These are phyloP conservation scores for Ips typographus DNA, from an alignment of 1,140 invertebrate species.

Conservation along the genomic window DNA sequence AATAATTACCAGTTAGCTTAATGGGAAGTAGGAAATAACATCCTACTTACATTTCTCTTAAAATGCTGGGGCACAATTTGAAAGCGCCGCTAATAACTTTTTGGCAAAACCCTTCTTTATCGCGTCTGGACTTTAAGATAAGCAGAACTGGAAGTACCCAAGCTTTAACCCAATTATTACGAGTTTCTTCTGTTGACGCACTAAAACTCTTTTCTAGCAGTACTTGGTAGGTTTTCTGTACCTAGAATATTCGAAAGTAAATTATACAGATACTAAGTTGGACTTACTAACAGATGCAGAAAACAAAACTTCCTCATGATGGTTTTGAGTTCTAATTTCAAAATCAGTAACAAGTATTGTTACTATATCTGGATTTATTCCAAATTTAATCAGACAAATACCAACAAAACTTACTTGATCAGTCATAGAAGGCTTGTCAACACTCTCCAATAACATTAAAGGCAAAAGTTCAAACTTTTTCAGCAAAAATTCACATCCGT, in stretches of 20 bases:
- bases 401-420: conserved; percentile 24
- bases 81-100: conserved; percentile 41
- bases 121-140: conserved; percentile 29
- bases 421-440: conserved; percentile 26
- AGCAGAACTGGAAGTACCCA: conserved; percentile 40
- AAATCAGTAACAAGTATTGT: too few relatives aligned
- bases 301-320: too few relatives aligned
- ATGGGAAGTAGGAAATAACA: background rate
- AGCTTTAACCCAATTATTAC: conserved; percentile 34
- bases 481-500: conserved; percentile 33
- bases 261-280: too few relatives aligned
- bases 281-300: too few relatives aligned
- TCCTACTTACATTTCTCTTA: conserved; percentile 38
- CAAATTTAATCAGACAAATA: too few relatives aligned
- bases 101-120: conserved; percentile 32
- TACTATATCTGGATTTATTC: too few relatives aligned
- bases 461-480: conserved; percentile 32
- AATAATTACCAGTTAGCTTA: background rate
- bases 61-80: conserved; percentile 38
- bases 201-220: conserved; percentile 40
- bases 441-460: conserved; percentile 23
- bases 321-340: too few relatives aligned
- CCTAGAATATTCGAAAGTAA: conserved; percentile 17
- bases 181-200: conserved; percentile 25
- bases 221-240: conserved; percentile 36